Evolutionary conservation across 2,113 vertebrate species (phyloP).

Genomic region (Chaenocephalus aceratus): DNA sequence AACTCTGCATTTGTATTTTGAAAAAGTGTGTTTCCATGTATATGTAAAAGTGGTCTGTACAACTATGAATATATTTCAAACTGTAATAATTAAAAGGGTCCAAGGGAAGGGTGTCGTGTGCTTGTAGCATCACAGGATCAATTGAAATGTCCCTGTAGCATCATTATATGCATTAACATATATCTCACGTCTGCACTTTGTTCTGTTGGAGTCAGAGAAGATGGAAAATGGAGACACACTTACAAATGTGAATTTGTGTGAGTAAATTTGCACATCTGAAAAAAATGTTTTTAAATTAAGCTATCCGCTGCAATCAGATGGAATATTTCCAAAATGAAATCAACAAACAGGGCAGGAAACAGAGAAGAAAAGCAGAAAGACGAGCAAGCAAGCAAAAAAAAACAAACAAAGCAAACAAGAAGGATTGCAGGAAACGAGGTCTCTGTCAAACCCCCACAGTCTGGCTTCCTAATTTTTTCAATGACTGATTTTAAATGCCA

Average conservation of each 20-base stretch:
- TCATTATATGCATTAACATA: conserved; percentile 1
- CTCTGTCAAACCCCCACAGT: conserved; percentile 16
- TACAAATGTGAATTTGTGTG: background rate
- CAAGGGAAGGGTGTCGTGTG: background rate
- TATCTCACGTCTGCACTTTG: background rate
- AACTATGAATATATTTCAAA: conserved; percentile 43
- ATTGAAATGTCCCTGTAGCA: conserved; percentile 11
- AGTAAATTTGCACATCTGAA: conserved; percentile 1
- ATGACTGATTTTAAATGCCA: too few relatives aligned
- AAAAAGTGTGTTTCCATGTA: conserved; percentile 21
- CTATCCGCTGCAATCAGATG: conserved; percentile 35
- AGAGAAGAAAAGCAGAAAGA: conserved; percentile 15
- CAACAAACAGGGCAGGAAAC: background rate
- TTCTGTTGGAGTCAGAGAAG: background rate
- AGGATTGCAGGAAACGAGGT: conserved; percentile 14
- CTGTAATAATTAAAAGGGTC: conserved; percentile 8
- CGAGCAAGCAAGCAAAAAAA: conserved; percentile 11
- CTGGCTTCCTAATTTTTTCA: conserved; percentile 3
- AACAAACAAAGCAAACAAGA: conserved; percentile 13
- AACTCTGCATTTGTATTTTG: conserved; percentile 38
- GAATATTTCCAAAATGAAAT: conserved; percentile 29
- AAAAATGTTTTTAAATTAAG: conserved; percentile 55
- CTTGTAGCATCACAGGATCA: conserved; percentile 9
- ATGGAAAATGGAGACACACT: background rate
- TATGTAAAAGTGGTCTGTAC: conserved; percentile 32